Evolutionary conservation across 2,797 vertebrate species (phyloP).

Genomic region (Myripristis murdjan): DNA sequence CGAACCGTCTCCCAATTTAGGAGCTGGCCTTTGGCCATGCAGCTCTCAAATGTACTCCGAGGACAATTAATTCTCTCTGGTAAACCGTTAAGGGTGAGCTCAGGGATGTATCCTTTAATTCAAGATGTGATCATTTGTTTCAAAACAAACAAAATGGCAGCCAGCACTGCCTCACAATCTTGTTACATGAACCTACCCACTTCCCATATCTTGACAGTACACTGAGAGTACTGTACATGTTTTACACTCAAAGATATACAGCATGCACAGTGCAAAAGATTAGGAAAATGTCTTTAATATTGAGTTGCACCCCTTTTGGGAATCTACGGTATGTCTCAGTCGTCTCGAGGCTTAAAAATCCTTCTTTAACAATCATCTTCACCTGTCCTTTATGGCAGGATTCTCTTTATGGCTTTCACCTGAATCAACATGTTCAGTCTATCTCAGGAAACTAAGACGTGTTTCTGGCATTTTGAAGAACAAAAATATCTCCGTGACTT

Average conservation of each 20-base stretch:
- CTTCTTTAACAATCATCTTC: not conserved
- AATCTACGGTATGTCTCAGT: not conserved
- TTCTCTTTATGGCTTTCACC: too few species aligned
- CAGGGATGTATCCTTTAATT: constrained; percentile 14
- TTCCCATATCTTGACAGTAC: too few species aligned
- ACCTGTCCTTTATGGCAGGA: not conserved
- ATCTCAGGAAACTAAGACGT: too few species aligned
- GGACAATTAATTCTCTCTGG: not conserved
- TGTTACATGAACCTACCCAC: too few species aligned
- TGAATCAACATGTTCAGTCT: too few species aligned
- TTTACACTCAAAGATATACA: too few species aligned
- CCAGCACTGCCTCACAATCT: too few species aligned
- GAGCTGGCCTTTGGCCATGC: constrained; percentile 24
- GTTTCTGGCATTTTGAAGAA: too few species aligned
- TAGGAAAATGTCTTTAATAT: not conserved
- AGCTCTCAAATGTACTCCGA: constrained; percentile 6
- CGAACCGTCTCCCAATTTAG: constrained; percentile 39
- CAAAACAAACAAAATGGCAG: constrained; percentile 1
- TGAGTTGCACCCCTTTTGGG: not conserved
- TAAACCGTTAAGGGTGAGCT: not conserved
- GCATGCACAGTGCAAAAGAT: not conserved
- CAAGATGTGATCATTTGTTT: not conserved
- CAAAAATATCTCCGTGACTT: too few species aligned
- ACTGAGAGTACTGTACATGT: not conserved
- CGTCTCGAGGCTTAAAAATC: not conserved